Evolutionary conservation across 2,113 vertebrate genomes (phyloP), one percentile per base, ranked within the genome.

Genomic region (Catharus fuscescens): DNA sequence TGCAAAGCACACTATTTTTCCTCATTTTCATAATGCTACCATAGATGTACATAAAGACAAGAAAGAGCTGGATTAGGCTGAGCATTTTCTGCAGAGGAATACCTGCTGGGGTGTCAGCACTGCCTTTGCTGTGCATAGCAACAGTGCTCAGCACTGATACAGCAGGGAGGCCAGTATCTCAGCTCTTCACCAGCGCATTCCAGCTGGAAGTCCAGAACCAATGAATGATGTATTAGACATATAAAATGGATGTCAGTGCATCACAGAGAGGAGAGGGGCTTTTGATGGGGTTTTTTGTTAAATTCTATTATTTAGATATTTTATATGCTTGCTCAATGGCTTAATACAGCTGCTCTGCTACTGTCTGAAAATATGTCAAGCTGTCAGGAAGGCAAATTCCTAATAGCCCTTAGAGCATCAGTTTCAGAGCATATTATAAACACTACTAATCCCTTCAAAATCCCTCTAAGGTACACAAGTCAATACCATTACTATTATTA

Each of bases 321-420:
- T 83, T 74, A 24, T 48, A 24, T 32, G 67, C 36, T 93, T 80
- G 23, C 36, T 88, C 42, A 59, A 29, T 44, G n/a, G 47, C 60
- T 91, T 73, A 86, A 70, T 21, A 62, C 79, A 93, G 74, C 47
- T 93, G 79, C 79, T 66, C 65, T 93, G 44, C 67, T 87, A 16
- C 66, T 77, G 14, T 79, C 85, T 94, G 92, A 88, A 93, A 97
- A 92, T 59, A 82, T 1, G 10, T 80, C 70, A 93, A 79, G 50
- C 70, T 79, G 40, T 94, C 93, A 95, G 80, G 31, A 94, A 92
- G 34, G 48, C 26, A 80, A 56, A 28, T 93, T 90, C 61, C 53
- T 77, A 93, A 86, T 14, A 83, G n/a, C 44, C 52, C 60, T 74
- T 84, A 64, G 14, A 95, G 40, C n/a, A 93, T 65, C 29, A 69